Evolutionary conservation across 2,113 vertebrate species (phyloP), one percentile per base, ranked within the genome.

Genomic region (Tor tambroides): DNA sequence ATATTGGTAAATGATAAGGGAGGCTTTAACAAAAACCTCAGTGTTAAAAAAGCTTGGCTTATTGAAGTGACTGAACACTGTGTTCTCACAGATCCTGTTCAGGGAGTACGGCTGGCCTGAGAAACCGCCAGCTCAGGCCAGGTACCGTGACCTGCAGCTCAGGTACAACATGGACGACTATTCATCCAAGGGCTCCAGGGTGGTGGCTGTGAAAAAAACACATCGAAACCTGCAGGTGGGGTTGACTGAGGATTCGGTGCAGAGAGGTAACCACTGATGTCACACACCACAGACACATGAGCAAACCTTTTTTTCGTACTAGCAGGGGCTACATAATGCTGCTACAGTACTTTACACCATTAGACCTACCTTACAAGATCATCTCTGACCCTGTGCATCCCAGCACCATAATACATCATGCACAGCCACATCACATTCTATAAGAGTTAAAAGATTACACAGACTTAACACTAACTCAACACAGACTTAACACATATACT

Each of bases 111-210:
- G 95, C 74, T 97, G 96, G 97, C 92, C 94, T 0, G 91, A 86
- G 51, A 96, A 94, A 89, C 26, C 89, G 19, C 49, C 91, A 80
- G 41, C 94, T 87, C 11, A 49, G 41, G 95, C 93, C 0, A 83
- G 1, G 0, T 99, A 96, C 91, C 94, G 96, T 26, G 87, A 46
- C 23, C 84, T 92, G 88, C 98, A 98, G 92, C 91, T 96, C 85
- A 75, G 84, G 51, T 95, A 96, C 76, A 94, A 92, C 59, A 95
- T 98, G 89, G 95, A 96, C 5, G 92, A 92, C 85, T 98, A 97
- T 78, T 90, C 93, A 35, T 98, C 96, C 1, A 91, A 87, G n/a
- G 93, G 94, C 67, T 91, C 96, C 15, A 88, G 89, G 23, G 80
- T 95, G 4, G 88, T 87, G 2, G 82, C 94, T 8, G 1, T 94